phyloP scores from a whole-genome alignment of 2,113 vertebrate species.

The Seriola quinqueradiata region DNA sequence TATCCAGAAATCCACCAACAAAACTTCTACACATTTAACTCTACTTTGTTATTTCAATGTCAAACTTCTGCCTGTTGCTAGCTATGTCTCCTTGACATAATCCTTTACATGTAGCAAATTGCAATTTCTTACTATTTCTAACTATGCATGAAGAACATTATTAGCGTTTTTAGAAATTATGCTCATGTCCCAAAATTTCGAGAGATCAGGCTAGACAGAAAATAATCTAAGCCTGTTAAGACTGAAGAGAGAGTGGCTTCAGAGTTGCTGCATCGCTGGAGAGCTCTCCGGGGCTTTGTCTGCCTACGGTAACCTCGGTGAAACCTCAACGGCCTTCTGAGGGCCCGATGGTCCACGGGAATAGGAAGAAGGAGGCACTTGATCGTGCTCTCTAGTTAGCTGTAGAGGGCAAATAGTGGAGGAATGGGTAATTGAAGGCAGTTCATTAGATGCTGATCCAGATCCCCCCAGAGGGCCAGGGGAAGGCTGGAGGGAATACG shows the following conservation, averaged over 20 bases:
- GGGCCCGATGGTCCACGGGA: conserved; percentile 32
- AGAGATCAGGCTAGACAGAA: conserved; percentile 22
- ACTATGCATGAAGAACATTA: conserved; percentile 20
- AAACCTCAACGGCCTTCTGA: conserved; percentile 6
- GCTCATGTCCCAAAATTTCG: background rate
- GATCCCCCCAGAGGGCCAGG: conserved; percentile 51
- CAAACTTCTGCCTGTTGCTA: conserved; percentile 4
- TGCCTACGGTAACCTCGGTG: conserved; percentile 20
- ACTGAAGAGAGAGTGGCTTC: conserved; percentile 9
- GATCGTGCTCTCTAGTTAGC: conserved; percentile 60
- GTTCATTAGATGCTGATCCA: conserved; percentile 77
- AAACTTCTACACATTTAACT: background rate
- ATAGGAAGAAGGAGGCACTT: conserved; percentile 55
- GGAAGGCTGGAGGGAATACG: conserved; percentile 58
- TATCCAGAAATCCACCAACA: background rate
- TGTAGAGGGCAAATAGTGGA: conserved; percentile 66
- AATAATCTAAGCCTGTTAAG: conserved; percentile 17
- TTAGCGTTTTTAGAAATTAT: conserved; percentile 24
- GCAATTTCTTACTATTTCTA: conserved; percentile 23
- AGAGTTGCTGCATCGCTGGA: background rate
- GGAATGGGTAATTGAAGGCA: conserved; percentile 75
- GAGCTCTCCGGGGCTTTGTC: conserved; percentile 21
- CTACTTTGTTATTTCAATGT: background rate
- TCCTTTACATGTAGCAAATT: conserved; percentile 25
- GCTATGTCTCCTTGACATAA: conserved; percentile 25